These are phyloP conservation scores for Actinernus sp. DNA, from an alignment of 92 coral and sea anemone species.

Conservation along the genomic window DNA sequence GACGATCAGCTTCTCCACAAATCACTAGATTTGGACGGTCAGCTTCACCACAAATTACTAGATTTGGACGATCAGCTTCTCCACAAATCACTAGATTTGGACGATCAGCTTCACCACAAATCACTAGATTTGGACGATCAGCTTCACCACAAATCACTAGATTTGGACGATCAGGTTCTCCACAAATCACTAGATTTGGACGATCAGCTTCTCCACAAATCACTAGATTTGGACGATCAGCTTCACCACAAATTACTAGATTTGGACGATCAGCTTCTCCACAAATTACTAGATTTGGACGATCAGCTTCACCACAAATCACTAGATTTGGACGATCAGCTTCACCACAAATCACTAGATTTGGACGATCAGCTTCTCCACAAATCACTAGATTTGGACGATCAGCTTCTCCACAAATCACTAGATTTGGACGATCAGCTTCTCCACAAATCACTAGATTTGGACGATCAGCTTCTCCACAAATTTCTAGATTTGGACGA, in stretches of 20 bases:
- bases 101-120: constrained; percentile 1
- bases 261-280: constrained; percentile 5
- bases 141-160: constrained; percentile 3
- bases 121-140: constrained; percentile 8
- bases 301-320: constrained; percentile 3
- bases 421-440: constrained; percentile 5
- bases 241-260: constrained; percentile 4
- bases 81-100: constrained; percentile 13
- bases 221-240: constrained; percentile 9
- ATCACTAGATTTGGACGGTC: constrained; percentile 13
- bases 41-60: neutral
- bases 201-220: neutral
- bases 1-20: constrained; percentile 1
- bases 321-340: constrained; percentile 8
- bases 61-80: constrained; percentile 9
- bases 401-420: constrained; percentile 1
- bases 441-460: neutral
- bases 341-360: constrained; percentile 6
- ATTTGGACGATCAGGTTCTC: constrained; percentile 7
- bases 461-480: neutral
- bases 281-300: constrained; percentile 7
- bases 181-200: constrained; percentile 13
- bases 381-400: constrained; percentile 13
- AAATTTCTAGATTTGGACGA: constrained; percentile 2
- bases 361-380: constrained; percentile 4